Evolutionary conservation across 2,888 invertebrate genomes (phyloP), one percentile per base, ranked within the genome.

Genomic region (Xylocampa areola): DNA sequence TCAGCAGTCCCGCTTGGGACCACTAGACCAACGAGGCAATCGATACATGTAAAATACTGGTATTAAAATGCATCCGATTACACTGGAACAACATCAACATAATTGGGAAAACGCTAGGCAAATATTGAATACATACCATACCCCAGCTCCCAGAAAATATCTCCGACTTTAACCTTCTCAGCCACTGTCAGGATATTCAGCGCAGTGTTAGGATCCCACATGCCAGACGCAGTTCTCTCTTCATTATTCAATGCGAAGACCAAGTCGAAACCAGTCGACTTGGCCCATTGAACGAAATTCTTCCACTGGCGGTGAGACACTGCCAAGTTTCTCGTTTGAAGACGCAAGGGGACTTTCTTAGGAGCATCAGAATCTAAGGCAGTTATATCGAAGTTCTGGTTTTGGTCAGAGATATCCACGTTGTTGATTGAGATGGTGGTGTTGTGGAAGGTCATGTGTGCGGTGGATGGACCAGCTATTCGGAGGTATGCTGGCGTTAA

Each of bases 111-210:
- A 4, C 2, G 3, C 21, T 21, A 21, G 21, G 21, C 81, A 81
- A n/a, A 6, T 16, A 10, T 10, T 39, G 33, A 21, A 32, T 16
- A 76, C 88, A 90, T 86, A 97, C 96, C 96, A 80, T 96, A 96
- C 50, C 96, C 96, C 14, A 97, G 85, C 85, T 97, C 96, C 97
- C 97, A 97, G 67, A 94, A 95, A 17, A 96, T 95, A 54, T 95
- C 94, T 5, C 95, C 91, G 16, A 95, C 94, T 29, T 95, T 95
- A 55, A 95, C 94, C 76, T 95, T 94, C 58, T 96, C 95, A 4
- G 96, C 96, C 41, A 96, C 95, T 2, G 96, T 95, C 40, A 98
- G 89, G 11, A 97, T 94, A 25, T 95, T 94, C 32, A 96, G 80
- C 0, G 96, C 94, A 41, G 96, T 94, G 74, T 95, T 95, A 0